phyloP scores from a whole-genome alignment of 2,888 invertebrate species.

The Syritta pipiens region DNA sequence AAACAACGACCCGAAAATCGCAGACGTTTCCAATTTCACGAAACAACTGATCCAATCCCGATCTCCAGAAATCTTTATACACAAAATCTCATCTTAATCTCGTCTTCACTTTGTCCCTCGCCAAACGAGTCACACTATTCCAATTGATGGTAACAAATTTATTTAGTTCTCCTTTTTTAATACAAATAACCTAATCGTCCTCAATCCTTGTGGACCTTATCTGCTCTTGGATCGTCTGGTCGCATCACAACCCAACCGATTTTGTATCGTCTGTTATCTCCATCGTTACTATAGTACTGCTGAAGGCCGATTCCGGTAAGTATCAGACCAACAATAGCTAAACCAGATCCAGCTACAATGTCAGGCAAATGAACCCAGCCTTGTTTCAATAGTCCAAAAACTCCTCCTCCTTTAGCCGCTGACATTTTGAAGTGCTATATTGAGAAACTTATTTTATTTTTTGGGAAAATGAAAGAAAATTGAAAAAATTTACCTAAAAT shows the following conservation, averaged over 20 bases:
- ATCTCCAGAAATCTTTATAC: too few relatives aligned
- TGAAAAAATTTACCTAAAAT: constrained; percentile 23
- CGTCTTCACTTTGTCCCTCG: too few relatives aligned
- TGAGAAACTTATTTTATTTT: not conserved
- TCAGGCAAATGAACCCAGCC: constrained; percentile 87
- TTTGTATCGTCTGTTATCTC: constrained; percentile 85
- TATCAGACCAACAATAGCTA: constrained; percentile 82
- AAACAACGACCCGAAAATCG: too few relatives aligned
- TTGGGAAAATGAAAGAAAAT: not conserved
- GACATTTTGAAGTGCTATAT: too few relatives aligned
- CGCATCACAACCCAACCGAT: constrained; percentile 83
- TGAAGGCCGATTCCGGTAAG: constrained; percentile 80
- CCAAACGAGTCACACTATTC: too few relatives aligned
- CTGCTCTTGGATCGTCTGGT: constrained; percentile 84
- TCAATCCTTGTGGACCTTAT: constrained; percentile 81
- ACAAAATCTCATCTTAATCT: too few relatives aligned
- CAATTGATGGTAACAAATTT: constrained; percentile 52
- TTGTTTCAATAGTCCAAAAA: constrained; percentile 75
- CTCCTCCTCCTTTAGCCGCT: constrained; percentile 74
- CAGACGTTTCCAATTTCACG: too few relatives aligned
- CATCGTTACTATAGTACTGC: constrained; percentile 82
- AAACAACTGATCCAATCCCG: too few relatives aligned
- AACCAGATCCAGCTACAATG: constrained; percentile 82
- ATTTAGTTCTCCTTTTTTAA: constrained; percentile 13
- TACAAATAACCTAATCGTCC: not conserved